phyloP scores from a whole-genome alignment of 2,113 vertebrate species.

The Takifugu bimaculatus region DNA sequence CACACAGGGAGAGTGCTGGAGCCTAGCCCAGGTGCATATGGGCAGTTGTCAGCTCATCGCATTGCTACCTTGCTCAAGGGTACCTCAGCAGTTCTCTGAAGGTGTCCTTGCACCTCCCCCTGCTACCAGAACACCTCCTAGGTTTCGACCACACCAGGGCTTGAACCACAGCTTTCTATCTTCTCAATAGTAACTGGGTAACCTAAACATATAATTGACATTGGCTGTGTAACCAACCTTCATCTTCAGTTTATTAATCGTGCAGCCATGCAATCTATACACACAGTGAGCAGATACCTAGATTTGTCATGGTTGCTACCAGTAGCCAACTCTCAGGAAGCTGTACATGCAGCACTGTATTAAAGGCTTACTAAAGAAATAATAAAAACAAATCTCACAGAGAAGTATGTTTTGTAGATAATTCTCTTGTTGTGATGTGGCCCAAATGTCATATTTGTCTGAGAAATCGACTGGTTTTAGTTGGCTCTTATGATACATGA shows the following conservation, averaged over 20 bases:
- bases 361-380: constrained; percentile 55
- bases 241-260: background rate
- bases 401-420: background rate
- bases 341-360: constrained; percentile 63
- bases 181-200: too few relatives aligned
- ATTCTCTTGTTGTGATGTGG: constrained; percentile 6
- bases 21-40: too few relatives aligned
- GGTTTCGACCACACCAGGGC: too few relatives aligned
- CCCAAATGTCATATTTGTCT: background rate
- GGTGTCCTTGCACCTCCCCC: too few relatives aligned
- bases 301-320: constrained; percentile 46
- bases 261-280: constrained; percentile 35
- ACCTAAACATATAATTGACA: too few relatives aligned
- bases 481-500: background rate
- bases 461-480: background rate
- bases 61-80: too few relatives aligned
- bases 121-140: too few relatives aligned
- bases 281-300: constrained; percentile 61
- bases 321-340: constrained; percentile 73
- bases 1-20: too few relatives aligned
- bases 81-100: too few relatives aligned
- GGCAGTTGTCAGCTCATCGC: too few relatives aligned
- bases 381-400: constrained; percentile 10
- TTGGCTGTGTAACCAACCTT: too few relatives aligned
- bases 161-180: too few relatives aligned